Evolutionary conservation across 1,140 invertebrate species (phyloP).

Genomic region (Campodea augens): DNA sequence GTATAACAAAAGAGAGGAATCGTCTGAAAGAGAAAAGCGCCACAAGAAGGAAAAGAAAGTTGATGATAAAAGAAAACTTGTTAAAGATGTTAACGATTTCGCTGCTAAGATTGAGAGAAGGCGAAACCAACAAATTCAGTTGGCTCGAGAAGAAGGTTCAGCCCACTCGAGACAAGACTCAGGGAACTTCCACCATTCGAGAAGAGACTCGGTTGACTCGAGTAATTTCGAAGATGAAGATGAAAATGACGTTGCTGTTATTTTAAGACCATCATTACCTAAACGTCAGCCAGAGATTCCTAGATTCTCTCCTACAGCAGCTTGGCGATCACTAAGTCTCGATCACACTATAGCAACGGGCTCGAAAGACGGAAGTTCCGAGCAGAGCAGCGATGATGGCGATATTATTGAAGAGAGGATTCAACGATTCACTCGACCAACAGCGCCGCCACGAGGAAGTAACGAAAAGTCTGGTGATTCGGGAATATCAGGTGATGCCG

Average conservation of each 20-base stretch:
- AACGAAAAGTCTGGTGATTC: slow-evolving; percentile 55
- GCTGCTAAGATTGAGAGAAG: neutral
- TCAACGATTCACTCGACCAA: slow-evolving; percentile 28
- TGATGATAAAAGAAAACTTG: neutral
- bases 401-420: slow-evolving; percentile 30
- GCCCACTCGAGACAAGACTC: neutral
- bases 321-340: slow-evolving; percentile 45
- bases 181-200: neutral
- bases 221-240: slow-evolving; percentile 6
- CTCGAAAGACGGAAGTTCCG: slow-evolving; percentile 21
- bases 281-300: slow-evolving; percentile 52
- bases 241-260: slow-evolving; percentile 37
- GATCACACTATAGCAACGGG: slow-evolving; percentile 12
- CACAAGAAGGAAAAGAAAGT: neutral
- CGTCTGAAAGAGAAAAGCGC: neutral
- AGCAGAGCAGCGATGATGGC: slow-evolving; percentile 18
- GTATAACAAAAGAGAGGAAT: too few species aligned
- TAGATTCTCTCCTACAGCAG: slow-evolving; percentile 57
- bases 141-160: neutral
- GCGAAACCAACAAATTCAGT: neutral
- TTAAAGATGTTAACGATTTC: neutral
- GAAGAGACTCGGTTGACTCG: neutral
- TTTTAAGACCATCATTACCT: slow-evolving; percentile 51
- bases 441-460: slow-evolving; percentile 23
- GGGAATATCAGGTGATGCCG: slow-evolving; percentile 51